Evolutionary conservation across 2,113 vertebrate genomes (phyloP).

Genomic region (Gavialis gangeticus): DNA sequence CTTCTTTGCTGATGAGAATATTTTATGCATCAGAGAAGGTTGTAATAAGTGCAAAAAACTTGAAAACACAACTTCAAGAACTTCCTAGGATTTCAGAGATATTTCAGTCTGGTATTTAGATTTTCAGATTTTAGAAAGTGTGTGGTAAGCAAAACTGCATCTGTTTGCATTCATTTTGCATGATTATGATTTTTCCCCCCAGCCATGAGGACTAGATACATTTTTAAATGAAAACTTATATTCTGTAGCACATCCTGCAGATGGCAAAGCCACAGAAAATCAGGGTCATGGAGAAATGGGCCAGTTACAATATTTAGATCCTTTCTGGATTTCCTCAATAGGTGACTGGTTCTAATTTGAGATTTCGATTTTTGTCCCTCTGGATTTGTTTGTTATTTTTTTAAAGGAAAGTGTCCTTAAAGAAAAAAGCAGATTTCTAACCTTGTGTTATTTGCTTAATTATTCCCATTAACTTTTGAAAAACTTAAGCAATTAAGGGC

Average conservation of each 20-base stretch:
- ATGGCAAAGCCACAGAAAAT: conserved; percentile 1
- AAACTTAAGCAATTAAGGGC: conserved; percentile 29
- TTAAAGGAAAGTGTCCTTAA: background rate
- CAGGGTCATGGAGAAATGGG: background rate
- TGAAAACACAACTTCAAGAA: background rate
- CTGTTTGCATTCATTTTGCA: background rate
- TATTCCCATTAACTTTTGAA: background rate
- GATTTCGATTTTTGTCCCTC: background rate
- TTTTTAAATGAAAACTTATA: background rate
- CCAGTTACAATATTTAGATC: background rate
- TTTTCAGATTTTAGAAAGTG: background rate
- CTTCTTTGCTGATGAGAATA: background rate
- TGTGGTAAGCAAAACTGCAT: background rate
- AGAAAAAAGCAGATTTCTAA: background rate
- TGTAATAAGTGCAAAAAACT: background rate
- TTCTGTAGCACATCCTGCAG: background rate
- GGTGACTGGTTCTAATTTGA: background rate
- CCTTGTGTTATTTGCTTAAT: background rate
- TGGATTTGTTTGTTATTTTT: background rate
- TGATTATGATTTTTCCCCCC: background rate
- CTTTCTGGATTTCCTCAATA: background rate
- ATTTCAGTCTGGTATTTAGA: background rate
- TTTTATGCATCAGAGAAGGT: background rate
- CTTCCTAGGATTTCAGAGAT: background rate
- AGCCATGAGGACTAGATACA: background rate